phyloP scores from a whole-genome alignment of 2,888 invertebrate genomes.

The Diarsia mendica region DNA sequence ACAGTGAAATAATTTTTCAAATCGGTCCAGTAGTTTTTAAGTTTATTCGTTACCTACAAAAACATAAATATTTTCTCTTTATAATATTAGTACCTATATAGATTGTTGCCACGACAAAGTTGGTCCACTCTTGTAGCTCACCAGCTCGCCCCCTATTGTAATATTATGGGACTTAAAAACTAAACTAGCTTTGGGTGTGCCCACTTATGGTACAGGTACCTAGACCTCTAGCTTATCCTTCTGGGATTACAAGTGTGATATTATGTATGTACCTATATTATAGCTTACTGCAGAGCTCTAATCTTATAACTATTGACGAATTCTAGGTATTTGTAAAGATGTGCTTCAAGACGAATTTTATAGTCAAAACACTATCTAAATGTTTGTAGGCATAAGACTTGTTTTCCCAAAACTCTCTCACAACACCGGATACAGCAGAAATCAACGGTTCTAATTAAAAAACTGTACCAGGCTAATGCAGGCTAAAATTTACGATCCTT shows the following conservation, averaged over 20 bases:
- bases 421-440: constrained; percentile 23
- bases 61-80: too few species aligned
- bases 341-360: constrained; percentile 7
- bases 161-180: too few species aligned
- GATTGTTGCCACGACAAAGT: not conserved
- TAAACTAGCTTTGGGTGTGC: too few species aligned
- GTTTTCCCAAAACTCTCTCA: constrained; percentile 3
- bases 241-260: too few species aligned
- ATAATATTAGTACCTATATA: too few species aligned
- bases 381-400: constrained; percentile 18
- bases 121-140: not conserved
- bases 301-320: not conserved
- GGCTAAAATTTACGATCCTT: constrained; percentile 30
- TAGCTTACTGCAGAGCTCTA: not conserved
- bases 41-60: too few species aligned
- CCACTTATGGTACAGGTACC: too few species aligned
- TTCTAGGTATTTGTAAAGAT: not conserved
- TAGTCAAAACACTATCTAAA: constrained; percentile 7
- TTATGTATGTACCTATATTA: not conserved
- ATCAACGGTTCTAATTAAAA: constrained; percentile 21
- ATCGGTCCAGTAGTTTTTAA: too few species aligned
- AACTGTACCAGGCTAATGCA: constrained; percentile 18
- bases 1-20: too few species aligned
- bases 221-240: too few species aligned
- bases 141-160: too few species aligned